These are phyloP conservation scores for Chaenocephalus aceratus DNA, from an alignment of 2,113 vertebrate species.

Conservation along the genomic window DNA sequence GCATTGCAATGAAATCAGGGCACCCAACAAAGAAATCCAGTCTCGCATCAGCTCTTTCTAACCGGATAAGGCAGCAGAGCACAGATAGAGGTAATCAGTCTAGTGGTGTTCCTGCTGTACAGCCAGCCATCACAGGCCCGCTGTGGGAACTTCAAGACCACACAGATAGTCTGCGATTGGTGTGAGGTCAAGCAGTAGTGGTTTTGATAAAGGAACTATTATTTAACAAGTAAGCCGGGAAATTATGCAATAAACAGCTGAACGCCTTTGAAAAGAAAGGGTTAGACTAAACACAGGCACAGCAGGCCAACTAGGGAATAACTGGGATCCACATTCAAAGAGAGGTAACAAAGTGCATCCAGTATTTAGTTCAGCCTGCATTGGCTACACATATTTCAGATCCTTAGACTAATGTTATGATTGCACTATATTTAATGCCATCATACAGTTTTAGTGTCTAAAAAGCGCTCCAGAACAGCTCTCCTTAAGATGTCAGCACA, in stretches of 20 bases:
- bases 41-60: constrained; percentile 46
- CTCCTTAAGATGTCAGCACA: neutral
- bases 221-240: constrained; percentile 64
- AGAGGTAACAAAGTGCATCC: constrained; percentile 29
- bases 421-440: neutral
- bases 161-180: constrained; percentile 56
- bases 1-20: constrained; percentile 35
- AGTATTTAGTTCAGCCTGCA: constrained; percentile 3
- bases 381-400: constrained; percentile 9
- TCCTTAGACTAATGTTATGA: neutral
- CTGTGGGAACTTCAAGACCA: constrained; percentile 62
- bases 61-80: constrained; percentile 41
- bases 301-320: constrained; percentile 11
- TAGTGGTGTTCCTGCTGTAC: constrained; percentile 28
- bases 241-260: constrained; percentile 69
- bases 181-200: constrained; percentile 57
- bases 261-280: constrained; percentile 53
- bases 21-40: constrained; percentile 42
- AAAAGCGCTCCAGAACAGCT: neutral
- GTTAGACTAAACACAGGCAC: constrained; percentile 66
- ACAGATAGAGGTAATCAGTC: constrained; percentile 18
- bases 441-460: neutral
- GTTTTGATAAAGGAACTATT: constrained; percentile 48
- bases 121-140: constrained; percentile 41
- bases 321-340: constrained; percentile 29